These are phyloP conservation scores for Cenopis cana DNA, from an alignment of 2,888 invertebrate genomes.

Conservation along the genomic window DNA sequence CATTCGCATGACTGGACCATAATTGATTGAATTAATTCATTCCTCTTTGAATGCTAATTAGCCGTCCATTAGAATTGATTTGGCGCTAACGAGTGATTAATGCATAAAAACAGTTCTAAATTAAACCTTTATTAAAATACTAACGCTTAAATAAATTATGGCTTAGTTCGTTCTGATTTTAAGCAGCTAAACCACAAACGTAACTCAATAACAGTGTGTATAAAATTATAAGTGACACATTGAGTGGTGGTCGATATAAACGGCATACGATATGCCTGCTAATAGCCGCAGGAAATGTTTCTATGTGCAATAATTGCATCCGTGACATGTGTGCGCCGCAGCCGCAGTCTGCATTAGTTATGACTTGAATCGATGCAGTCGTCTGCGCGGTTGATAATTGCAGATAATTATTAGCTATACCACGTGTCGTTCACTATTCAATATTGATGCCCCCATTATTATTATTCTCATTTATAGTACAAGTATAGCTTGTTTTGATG, in stretches of 20 bases:
- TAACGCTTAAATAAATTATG: slow-evolving; percentile 10
- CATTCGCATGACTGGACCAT: slow-evolving; percentile 32
- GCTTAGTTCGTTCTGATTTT: background rate
- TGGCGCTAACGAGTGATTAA: slow-evolving; percentile 27
- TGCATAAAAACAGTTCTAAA: slow-evolving; percentile 17
- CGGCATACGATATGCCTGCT: slow-evolving; percentile 8
- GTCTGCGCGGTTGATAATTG: slow-evolving; percentile 28
- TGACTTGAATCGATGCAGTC: slow-evolving; percentile 27
- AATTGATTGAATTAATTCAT: slow-evolving; percentile 32
- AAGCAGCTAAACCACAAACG: background rate
- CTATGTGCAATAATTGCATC: slow-evolving; percentile 52
- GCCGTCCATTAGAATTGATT: slow-evolving; percentile 26
- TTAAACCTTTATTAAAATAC: background rate
- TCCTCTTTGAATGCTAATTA: slow-evolving; percentile 35
- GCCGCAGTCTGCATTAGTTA: slow-evolving; percentile 36
- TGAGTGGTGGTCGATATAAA: slow-evolving; percentile 28
- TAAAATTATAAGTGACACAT: background rate
- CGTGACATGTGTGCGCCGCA: slow-evolving; percentile 50
- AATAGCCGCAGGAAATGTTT: slow-evolving; percentile 37
- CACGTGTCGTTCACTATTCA: background rate
- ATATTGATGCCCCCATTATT: background rate
- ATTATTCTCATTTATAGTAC: background rate
- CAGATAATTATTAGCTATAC: slow-evolving; percentile 12
- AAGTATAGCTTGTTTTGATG: background rate
- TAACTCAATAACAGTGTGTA: background rate